Base-by-base conservation (phyloP, 2,113 vertebrate species). In the Motacilla tschutschensis region DNA sequence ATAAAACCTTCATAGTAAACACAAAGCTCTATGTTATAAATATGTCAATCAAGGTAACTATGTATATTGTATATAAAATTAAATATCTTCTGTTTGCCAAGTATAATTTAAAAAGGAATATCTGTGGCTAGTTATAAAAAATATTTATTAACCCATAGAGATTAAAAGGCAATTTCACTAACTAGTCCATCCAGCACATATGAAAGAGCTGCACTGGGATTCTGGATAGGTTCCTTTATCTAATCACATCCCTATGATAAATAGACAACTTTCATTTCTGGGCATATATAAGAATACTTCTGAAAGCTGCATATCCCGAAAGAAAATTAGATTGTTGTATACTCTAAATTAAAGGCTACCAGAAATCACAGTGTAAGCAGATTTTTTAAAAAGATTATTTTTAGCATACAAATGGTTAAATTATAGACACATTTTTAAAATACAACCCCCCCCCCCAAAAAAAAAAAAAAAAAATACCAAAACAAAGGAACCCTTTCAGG, bases 31-130 rank as follows among this genome's bases (percentile, higher is more conserved):
- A 64, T 58, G 89, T 90, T 94, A 95, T 95, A 95, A 95, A 89
- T 93, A 92, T 43, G 88, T 92, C 85, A 93, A 91, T 93, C 88
- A 93, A 95, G 89, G 83, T 91, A 90, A 90, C 91, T 93, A 86
- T 83, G 85, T 89, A 83, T 93, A 88, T 3, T 93, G 84, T n/a
- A 91, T 91, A 94, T 93, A 94, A 94, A 94, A 94, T 95, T 92
- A 92, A 94, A 95, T 94, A 94, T 87, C 87, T 84, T 90, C 89
- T 94, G 91, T 94, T 83, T 91, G 85, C 91, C 85, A 91, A 92
- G 87, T 89, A 94, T 93, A 95, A 93, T 95, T 95, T 94, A 94
- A 92, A 92, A 91, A 93, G 64, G 90, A 95, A 48, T 79, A 93
- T 86, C 87, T 92, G 90, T 79, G 92, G 82, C 75, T 90, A 93